Conservation (phyloP, 2,888 invertebrate genomes). For the Agrotis clavis region DNA sequence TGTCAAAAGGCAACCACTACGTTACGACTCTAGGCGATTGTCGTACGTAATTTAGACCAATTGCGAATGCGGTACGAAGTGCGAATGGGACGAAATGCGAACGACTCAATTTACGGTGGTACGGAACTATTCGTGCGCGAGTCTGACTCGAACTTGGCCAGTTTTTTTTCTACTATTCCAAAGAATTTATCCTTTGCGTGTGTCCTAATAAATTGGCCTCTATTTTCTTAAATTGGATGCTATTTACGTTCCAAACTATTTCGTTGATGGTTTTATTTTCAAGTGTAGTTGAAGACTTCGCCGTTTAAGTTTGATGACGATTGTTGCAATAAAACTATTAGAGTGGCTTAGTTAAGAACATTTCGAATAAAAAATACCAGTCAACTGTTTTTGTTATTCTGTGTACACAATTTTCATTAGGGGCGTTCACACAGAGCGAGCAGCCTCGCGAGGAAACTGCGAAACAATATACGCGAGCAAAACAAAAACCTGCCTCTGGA, state of each 20-base stretch:
- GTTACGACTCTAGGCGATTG: no score
- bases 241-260: constrained; percentile 37
- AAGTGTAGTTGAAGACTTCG: neutral
- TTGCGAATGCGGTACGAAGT: no score
- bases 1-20: no score
- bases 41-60: no score
- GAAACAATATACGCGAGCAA: no score
- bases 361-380: neutral
- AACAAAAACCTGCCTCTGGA: no score
- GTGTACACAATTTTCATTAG: no score
- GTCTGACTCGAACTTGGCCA: neutral
- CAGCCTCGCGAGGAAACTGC: no score
- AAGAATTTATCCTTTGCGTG: constrained; percentile 26
- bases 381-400: no score
- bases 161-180: constrained; percentile 3
- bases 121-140: no score
- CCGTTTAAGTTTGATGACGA: constrained; percentile 21
- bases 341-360: neutral
- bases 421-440: no score
- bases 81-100: no score
- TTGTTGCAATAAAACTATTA: neutral
- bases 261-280: constrained; percentile 16
- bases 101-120: neutral
- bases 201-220: constrained; percentile 42
- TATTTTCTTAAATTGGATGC: constrained; percentile 49